A percentile compares a stretch with the other conserved stretches of the same genome.
Conservation (phyloP, 1,140 invertebrate species). For the Sitophilus oryzae region DNA sequence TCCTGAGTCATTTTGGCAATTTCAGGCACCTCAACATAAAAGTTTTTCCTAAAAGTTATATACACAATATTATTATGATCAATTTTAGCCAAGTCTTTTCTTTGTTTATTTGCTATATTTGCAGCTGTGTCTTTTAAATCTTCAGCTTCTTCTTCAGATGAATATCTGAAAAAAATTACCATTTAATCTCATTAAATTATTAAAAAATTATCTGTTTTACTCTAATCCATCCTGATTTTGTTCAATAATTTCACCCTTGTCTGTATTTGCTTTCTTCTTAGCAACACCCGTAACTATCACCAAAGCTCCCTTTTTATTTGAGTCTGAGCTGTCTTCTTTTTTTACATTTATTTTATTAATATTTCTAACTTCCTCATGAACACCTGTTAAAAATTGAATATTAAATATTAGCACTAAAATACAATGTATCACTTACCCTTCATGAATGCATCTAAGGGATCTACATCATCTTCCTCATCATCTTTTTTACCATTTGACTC, state of each 20-base stretch:
- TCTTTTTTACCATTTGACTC: conserved; percentile 46
- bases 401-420: not conserved
- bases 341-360: conserved; percentile 72
- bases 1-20: conserved; percentile 84
- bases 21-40: conserved; percentile 86
- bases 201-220: conserved; percentile 44
- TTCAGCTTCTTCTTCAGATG: conserved; percentile 93
- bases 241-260: conserved; percentile 90
- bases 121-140: conserved; percentile 88
- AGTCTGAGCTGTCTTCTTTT: conserved; percentile 39
- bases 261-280: conserved; percentile 70
- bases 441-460: conserved; percentile 42
- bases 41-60: conserved; percentile 86
- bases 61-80: conserved; percentile 82
- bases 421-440: conserved; percentile 13
- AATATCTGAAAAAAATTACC: conserved; percentile 50
- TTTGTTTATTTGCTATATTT: conserved; percentile 81
- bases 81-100: conserved; percentile 84
- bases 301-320: conserved; percentile 50
- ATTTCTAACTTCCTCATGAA: conserved; percentile 85
- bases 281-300: conserved; percentile 86
- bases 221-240: conserved; percentile 96
- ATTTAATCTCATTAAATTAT: too few species aligned
- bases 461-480: conserved; percentile 35
- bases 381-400: conserved; percentile 46